phyloP scores from a whole-genome alignment of 2,113 vertebrate species.

The Mormyrus iriodes region DNA sequence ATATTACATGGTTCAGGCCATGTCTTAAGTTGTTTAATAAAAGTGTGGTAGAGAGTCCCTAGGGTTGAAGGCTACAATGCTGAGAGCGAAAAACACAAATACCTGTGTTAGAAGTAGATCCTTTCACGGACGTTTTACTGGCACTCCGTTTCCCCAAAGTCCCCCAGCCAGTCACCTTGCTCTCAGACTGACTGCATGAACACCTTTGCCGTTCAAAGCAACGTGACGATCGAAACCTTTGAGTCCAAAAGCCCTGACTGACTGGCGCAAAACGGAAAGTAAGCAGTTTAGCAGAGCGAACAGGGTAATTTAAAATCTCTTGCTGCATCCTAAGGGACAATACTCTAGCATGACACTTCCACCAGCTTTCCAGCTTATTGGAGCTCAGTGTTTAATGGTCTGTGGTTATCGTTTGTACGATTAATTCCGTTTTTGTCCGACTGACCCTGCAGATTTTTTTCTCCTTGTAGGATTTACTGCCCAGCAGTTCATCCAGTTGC shows the following conservation, averaged over 20 bases:
- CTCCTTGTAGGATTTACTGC: background rate
- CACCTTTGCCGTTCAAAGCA: background rate
- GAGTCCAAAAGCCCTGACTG: background rate
- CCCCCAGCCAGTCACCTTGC: background rate
- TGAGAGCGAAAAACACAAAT: background rate
- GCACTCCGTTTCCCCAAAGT: background rate
- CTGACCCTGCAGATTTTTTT: background rate
- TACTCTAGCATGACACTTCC: background rate
- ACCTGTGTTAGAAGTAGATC: background rate
- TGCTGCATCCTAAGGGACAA: background rate
- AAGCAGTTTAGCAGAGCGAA: background rate
- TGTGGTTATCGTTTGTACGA: background rate
- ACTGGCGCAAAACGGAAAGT: background rate
- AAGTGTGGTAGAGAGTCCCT: background rate
- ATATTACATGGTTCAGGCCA: background rate
- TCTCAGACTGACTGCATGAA: background rate
- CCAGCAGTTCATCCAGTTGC: background rate
- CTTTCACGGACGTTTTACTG: background rate
- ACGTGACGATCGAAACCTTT: background rate
- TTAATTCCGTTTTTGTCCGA: background rate
- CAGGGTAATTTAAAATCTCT: conserved; percentile 5
- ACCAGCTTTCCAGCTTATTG: background rate
- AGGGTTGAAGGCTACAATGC: background rate
- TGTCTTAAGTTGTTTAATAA: background rate
- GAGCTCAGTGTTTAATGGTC: conserved; percentile 3